These are phyloP conservation scores for Neodontobutis hainanensis DNA, from an alignment of 2,113 vertebrate species.

Conservation along the genomic window DNA sequence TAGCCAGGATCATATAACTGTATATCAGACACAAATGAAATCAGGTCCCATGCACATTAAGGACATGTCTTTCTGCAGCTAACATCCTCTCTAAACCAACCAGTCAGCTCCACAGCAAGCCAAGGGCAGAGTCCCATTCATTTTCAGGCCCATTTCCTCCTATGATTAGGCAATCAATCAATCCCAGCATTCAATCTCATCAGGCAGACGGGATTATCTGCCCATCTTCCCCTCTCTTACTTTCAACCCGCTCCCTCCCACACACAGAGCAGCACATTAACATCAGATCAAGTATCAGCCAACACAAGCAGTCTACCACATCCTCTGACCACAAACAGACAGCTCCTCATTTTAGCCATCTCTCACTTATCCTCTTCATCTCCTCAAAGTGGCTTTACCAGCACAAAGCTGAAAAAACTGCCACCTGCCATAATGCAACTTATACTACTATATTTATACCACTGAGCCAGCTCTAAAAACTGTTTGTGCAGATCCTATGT, in stretches of 20 bases:
- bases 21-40: slow-evolving; percentile 88
- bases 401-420: background rate
- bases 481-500: background rate
- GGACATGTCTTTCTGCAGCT: slow-evolving; percentile 80
- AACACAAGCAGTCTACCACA: slow-evolving; percentile 75
- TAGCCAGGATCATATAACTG: slow-evolving; percentile 85
- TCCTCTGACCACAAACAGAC: slow-evolving; percentile 80
- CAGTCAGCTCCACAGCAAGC: slow-evolving; percentile 75
- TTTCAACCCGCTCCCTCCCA: slow-evolving; percentile 70
- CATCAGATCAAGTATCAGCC: slow-evolving; percentile 84
- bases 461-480: background rate
- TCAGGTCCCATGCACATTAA: slow-evolving; percentile 84
- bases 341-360: slow-evolving; percentile 70
- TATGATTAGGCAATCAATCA: slow-evolving; percentile 90
- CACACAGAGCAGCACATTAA: slow-evolving; percentile 81
- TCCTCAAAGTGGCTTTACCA: slow-evolving; percentile 25
- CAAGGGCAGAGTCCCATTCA: slow-evolving; percentile 87
- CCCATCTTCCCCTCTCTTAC: slow-evolving; percentile 80
- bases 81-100: slow-evolving; percentile 77
- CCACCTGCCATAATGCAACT: background rate
- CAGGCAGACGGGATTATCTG: slow-evolving; percentile 86
- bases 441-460: background rate
- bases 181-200: slow-evolving; percentile 87
- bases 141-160: slow-evolving; percentile 89
- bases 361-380: slow-evolving; percentile 46